These are phyloP conservation scores for Pristiophorus japonicus DNA, from an alignment of 2,113 vertebrate species.

Conservation along the genomic window DNA sequence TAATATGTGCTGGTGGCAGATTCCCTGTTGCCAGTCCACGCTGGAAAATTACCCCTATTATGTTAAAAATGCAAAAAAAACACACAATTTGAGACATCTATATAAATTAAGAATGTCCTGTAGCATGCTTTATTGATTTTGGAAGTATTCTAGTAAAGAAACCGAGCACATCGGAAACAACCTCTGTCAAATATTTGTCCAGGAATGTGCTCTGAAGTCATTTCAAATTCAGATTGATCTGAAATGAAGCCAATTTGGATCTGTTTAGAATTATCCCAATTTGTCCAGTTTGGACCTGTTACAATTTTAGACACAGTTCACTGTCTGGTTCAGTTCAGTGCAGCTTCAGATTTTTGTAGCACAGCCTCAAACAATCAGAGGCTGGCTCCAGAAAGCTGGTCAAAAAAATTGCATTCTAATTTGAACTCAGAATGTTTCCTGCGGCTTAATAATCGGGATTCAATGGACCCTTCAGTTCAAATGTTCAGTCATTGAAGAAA, in stretches of 20 bases:
- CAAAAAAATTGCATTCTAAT: background rate
- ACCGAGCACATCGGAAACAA: constrained; percentile 30
- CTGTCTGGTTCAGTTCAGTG: constrained; percentile 18
- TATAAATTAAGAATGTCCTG: constrained; percentile 35
- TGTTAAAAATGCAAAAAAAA: constrained; percentile 3
- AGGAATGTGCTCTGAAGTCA: constrained; percentile 32
- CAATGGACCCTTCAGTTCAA: background rate
- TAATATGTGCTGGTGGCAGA: background rate
- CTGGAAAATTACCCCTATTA: constrained; percentile 8
- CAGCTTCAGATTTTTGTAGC: constrained; percentile 3
- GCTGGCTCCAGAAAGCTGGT: constrained; percentile 12
- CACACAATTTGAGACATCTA: constrained; percentile 29
- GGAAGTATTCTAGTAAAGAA: constrained; percentile 32
- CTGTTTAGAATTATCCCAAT: constrained; percentile 34
- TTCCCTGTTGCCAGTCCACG: background rate
- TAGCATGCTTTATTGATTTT: constrained; percentile 25
- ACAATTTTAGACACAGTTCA: constrained; percentile 13
- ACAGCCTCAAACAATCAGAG: background rate
- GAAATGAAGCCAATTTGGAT: background rate
- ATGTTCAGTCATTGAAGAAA: background rate
- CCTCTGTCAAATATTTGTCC: constrained; percentile 33
- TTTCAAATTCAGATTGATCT: constrained; percentile 36
- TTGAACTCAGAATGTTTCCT: background rate
- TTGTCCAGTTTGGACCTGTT: constrained; percentile 28
- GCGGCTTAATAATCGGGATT: background rate